Evolutionary conservation across 53 echinoderm and acorn worm genomes (phyloP).

Genomic region (Arbacia lixula): DNA sequence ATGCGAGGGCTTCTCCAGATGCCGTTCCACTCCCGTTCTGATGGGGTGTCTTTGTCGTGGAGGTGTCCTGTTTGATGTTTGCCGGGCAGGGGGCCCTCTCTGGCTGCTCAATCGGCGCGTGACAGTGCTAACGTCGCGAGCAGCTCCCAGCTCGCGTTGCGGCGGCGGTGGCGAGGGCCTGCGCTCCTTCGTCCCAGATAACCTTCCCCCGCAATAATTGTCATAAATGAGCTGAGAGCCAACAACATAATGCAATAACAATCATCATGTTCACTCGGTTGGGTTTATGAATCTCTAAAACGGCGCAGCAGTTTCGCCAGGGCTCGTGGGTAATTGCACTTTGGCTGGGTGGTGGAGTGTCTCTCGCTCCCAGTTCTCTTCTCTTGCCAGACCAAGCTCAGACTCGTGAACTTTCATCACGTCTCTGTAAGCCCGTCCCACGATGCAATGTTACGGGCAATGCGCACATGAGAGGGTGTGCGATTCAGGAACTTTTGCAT

Average conservation of each 20-base stretch:
- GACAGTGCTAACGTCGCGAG: constrained; percentile 47
- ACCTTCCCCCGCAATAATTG: constrained; percentile 53
- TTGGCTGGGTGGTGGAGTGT: background rate
- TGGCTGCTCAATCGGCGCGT: constrained; percentile 49
- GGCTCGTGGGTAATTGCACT: constrained; percentile 44
- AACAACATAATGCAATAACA: constrained; percentile 56
- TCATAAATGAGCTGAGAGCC: constrained; percentile 44
- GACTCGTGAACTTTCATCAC: too few species aligned
- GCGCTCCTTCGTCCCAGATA: constrained; percentile 46
- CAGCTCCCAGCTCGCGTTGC: too few species aligned
- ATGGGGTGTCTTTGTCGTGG: constrained; percentile 45
- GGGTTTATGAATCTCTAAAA: constrained; percentile 25
- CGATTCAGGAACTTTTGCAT: constrained; percentile 8
- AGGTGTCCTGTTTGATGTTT: constrained; percentile 54
- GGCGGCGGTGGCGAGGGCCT: too few species aligned
- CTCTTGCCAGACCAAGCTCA: too few species aligned
- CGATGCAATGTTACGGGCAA: too few species aligned
- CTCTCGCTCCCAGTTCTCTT: too few species aligned
- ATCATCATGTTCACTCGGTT: constrained; percentile 44
- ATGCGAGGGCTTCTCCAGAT: constrained; percentile 39
- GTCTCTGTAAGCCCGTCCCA: too few species aligned
- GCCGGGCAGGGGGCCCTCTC: constrained; percentile 34
- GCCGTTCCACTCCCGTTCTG: constrained; percentile 9
- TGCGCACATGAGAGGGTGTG: too few species aligned
- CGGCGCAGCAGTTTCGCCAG: background rate